Percentiles rank a stretch among this genome's conserved stretches.
Evolutionary conservation across 1,140 invertebrate genomes (phyloP).

Genomic region (Euwallacea fornicatus): DNA sequence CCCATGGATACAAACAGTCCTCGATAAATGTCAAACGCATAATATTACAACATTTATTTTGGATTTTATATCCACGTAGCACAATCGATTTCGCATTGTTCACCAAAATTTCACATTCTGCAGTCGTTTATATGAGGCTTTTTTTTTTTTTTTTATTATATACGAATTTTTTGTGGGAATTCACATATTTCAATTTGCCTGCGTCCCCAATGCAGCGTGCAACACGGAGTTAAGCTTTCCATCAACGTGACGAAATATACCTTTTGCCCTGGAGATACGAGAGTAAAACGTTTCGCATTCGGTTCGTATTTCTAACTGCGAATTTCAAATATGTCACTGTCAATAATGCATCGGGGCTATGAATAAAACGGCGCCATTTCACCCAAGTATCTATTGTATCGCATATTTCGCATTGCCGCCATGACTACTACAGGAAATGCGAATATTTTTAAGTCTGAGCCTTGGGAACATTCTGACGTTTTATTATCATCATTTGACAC

Average conservation of each 20-base stretch:
- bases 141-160: too few relatives aligned
- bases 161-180: too few relatives aligned
- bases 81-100: too few relatives aligned
- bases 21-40: too few relatives aligned
- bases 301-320: constrained; percentile 13
- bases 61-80: too few relatives aligned
- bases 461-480: too few relatives aligned
- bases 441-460: too few relatives aligned
- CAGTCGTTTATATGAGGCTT: too few relatives aligned
- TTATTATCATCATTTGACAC: too few relatives aligned
- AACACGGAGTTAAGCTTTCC: constrained; percentile 11
- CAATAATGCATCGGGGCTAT: constrained; percentile 14
- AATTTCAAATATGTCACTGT: constrained; percentile 13
- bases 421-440: neutral
- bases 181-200: constrained; percentile 9
- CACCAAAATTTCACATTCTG: too few relatives aligned
- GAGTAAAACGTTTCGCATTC: constrained; percentile 8
- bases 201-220: constrained; percentile 10
- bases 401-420: neutral
- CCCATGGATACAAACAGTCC: too few relatives aligned
- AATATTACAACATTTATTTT: too few relatives aligned
- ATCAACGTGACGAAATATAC: constrained; percentile 11
- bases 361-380: constrained; percentile 9
- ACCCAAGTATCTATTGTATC: neutral
- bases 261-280: constrained; percentile 6